A percentile compares a stretch with the other conserved stretches of the same genome.
phyloP scores from a whole-genome alignment of 2,797 vertebrate genomes.

The Caiman crocodilus region DNA sequence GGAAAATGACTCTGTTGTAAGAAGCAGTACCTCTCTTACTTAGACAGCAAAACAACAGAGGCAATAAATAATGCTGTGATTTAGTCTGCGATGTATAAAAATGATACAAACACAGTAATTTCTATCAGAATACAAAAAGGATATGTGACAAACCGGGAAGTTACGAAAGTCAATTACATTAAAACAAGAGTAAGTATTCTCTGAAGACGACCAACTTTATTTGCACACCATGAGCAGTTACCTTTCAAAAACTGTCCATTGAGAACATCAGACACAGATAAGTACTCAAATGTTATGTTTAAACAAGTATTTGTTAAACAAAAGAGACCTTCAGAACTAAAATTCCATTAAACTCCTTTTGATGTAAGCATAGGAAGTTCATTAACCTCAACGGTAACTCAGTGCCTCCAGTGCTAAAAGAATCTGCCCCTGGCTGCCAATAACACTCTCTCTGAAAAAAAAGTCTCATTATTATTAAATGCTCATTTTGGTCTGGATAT shows the following conservation, averaged over 20 bases:
- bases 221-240: background rate
- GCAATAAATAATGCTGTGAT: background rate
- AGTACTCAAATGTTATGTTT: no score
- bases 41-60: background rate
- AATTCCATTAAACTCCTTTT: background rate
- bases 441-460: background rate
- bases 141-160: background rate
- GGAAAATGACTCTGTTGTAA: background rate
- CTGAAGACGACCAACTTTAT: background rate
- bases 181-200: background rate
- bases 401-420: background rate
- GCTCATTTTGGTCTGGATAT: background rate
- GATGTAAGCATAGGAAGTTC: rapidly evolving
- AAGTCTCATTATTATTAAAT: background rate
- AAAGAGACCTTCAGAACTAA: background rate
- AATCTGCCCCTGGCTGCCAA: background rate
- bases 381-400: background rate
- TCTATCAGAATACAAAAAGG: background rate
- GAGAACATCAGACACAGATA: background rate
- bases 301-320: background rate
- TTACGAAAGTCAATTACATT: background rate
- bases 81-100: background rate
- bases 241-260: background rate
- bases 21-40: background rate
- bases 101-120: background rate